Evolutionary conservation across 2,797 vertebrate species (phyloP), one percentile per base, ranked within the genome.

Genomic region (Telmatherina bonti): DNA sequence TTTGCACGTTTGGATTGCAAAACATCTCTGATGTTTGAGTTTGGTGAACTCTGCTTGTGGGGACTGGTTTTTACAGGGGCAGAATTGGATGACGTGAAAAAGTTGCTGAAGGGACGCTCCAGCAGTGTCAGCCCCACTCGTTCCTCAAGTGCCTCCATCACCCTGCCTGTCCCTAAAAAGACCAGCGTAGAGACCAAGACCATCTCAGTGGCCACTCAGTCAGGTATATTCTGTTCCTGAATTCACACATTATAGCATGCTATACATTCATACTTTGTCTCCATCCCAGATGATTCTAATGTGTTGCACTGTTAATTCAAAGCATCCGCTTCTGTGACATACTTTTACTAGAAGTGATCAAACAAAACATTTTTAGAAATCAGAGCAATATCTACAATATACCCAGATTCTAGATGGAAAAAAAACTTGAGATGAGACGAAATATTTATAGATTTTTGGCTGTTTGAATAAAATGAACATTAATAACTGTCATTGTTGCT

Each of bases 61-160:
- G 0, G 4, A n/a, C n/a, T 80, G 30, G 45, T 3, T 5, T 35
- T 41, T 27, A 4, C 87, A 99, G 98, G 98, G 98, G 97, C 98
- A 0, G 98, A 99, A 86, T 62, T 99, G 91, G 97, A 99, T 45
- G 98, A 99, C 1, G 98, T 99, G 74, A 99, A 99, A 83, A 96
- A 96, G 88, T 91, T 99, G 63, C 88, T 99, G 85, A 98, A 97
- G 79, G 96, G 96, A 62, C 96, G 98, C 55, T 99, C 98, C 6
- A 93, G 92, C 82, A 99, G 98, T 2, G 95, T 95, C 68, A 99
- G 97, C 85, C 97, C 98, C 38, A 97, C 95, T 2, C 95, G 97
- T n/a, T 96, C 96, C 56, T 89, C 92, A 68, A 78, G 26, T 1
- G 72, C 95, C 1, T 96, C 97, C 67, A 91, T 89, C 88, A 96